phyloP scores from a whole-genome alignment of 2,797 vertebrate genomes.

The Pseudochirops cupreus region DNA sequence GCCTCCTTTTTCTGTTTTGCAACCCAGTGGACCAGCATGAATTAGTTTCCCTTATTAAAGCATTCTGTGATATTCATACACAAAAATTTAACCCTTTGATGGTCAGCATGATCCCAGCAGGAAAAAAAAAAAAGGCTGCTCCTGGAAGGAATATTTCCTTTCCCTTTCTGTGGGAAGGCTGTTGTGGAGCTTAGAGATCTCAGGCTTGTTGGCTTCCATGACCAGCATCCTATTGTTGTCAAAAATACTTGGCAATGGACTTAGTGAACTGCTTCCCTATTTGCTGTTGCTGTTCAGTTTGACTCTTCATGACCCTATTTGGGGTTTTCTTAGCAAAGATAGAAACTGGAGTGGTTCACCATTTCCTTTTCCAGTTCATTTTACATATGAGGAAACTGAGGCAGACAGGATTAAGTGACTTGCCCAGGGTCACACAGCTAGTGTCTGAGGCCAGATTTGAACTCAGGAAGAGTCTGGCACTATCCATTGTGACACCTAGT shows the following conservation, averaged over 20 bases:
- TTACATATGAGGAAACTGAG: too few relatives aligned
- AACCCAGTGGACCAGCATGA: neutral
- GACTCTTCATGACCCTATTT: too few relatives aligned
- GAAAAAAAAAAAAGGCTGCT: constrained; percentile 18
- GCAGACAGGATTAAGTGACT: too few relatives aligned
- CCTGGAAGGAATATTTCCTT: constrained; percentile 85
- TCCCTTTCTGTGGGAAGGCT: constrained; percentile 92
- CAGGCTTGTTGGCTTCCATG: constrained; percentile 94
- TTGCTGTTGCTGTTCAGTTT: too few relatives aligned
- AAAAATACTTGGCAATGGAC: constrained; percentile 92
- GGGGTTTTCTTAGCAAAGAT: too few relatives aligned
- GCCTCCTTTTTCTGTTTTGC: neutral
- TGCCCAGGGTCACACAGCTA: too few relatives aligned
- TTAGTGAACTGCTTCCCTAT: constrained; percentile 86
- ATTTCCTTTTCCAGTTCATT: too few relatives aligned
- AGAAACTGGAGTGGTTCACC: too few relatives aligned
- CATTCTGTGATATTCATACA: neutral
- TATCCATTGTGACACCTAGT: too few relatives aligned
- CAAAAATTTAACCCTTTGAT: neutral
- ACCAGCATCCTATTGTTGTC: constrained; percentile 92
- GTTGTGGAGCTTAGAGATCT: constrained; percentile 93
- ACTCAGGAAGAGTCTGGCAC: too few relatives aligned
- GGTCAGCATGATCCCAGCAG: constrained; percentile 44
- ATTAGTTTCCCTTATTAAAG: constrained; percentile 13
- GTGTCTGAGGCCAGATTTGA: too few relatives aligned